Evolutionary conservation across 2,888 invertebrate genomes (phyloP).

Genomic region (Yponomeuta malinellus): DNA sequence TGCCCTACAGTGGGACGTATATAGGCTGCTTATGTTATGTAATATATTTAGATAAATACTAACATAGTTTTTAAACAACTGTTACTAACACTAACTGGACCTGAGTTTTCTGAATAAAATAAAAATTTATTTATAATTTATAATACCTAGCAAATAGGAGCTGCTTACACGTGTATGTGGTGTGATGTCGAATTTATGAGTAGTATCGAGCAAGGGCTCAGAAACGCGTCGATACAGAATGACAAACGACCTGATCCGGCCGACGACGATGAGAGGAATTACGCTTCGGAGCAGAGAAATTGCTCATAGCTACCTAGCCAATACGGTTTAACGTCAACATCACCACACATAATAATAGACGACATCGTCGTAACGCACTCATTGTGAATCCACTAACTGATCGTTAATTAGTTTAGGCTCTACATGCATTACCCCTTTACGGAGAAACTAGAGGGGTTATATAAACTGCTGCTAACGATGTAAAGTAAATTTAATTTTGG

Average conservation of each 20-base stretch:
- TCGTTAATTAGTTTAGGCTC: background rate
- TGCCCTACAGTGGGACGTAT: too few relatives aligned
- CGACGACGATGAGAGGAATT: background rate
- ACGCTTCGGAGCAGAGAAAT: background rate
- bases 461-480: background rate
- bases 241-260: background rate
- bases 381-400: background rate
- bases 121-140: too few relatives aligned
- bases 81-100: too few relatives aligned
- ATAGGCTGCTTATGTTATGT: too few relatives aligned
- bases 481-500: background rate
- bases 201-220: background rate
- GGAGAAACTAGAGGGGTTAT: background rate
- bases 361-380: background rate
- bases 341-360: background rate
- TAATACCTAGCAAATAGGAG: too few relatives aligned
- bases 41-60: too few relatives aligned
- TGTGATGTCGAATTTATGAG: background rate
- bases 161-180: too few relatives aligned
- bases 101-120: too few relatives aligned
- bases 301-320: background rate
- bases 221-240: background rate
- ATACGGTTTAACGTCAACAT: background rate
- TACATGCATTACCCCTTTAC: background rate
- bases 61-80: too few relatives aligned